These are phyloP conservation scores for Nestor notabilis DNA, from an alignment of 2,113 vertebrate species.

Conservation along the genomic window DNA sequence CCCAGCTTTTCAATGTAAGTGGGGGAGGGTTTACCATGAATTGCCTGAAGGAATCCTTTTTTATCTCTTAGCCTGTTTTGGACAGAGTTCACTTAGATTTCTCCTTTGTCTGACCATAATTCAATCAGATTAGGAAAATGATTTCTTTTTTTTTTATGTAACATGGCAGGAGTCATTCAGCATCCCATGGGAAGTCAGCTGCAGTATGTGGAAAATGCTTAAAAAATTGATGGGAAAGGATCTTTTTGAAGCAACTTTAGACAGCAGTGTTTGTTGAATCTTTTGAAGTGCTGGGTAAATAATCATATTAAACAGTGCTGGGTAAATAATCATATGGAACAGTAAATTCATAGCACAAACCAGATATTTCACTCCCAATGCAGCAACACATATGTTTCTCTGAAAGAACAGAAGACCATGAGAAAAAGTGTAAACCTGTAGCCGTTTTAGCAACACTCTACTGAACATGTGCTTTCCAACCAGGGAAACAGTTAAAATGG, in stretches of 20 bases:
- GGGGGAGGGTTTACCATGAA: background rate
- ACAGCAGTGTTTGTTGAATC: background rate
- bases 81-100: background rate
- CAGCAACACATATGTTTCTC: background rate
- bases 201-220: background rate
- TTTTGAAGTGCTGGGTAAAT: background rate
- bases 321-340: background rate
- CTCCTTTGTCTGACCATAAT: background rate
- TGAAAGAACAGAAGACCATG: background rate
- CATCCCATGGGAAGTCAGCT: background rate
- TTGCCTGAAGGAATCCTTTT: background rate
- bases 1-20: background rate
- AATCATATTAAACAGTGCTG: background rate
- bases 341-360: background rate
- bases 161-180: background rate
- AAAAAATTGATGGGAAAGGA: background rate
- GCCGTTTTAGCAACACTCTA: background rate
- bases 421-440: background rate
- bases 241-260: background rate
- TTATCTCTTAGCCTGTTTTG: background rate
- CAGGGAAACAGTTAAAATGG: background rate
- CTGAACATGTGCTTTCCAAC: background rate
- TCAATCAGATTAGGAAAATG: background rate
- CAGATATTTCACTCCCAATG: background rate
- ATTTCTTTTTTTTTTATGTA: background rate